Conservation (phyloP, 2,113 vertebrate species). For the Lophius piscatorius region DNA sequence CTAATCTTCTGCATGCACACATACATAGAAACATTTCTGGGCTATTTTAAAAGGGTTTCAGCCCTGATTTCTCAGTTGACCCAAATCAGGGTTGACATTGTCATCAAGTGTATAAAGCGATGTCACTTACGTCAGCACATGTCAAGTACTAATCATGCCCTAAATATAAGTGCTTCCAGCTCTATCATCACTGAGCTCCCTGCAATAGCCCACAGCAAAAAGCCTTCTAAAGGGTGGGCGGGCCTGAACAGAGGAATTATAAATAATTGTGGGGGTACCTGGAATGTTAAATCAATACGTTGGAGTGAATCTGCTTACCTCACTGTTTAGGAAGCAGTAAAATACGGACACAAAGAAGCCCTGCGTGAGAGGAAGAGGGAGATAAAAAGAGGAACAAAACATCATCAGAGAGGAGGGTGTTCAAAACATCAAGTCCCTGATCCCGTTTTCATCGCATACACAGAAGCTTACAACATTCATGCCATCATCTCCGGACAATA, state of each 20-base stretch:
- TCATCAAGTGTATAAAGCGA: conserved; percentile 50
- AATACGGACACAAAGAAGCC: conserved; percentile 94
- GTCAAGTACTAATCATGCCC: conserved; percentile 62
- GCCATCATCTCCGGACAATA: conserved; percentile 18
- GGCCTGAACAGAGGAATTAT: background rate
- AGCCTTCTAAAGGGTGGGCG: conserved; percentile 13
- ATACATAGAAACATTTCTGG: conserved; percentile 9
- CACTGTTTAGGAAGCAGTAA: conserved; percentile 93
- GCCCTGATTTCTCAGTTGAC: conserved; percentile 17
- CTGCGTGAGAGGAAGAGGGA: conserved; percentile 70
- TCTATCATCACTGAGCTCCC: conserved; percentile 4
- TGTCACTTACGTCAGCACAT: conserved; percentile 56
- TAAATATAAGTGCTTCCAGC: conserved; percentile 23
- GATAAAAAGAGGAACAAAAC: conserved; percentile 23
- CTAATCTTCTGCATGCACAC: conserved; percentile 6
- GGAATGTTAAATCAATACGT: conserved; percentile 45
- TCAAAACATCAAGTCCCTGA: conserved; percentile 27
- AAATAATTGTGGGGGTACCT: conserved; percentile 18
- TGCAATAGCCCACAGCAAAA: conserved; percentile 18
- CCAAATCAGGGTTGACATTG: conserved; percentile 51
- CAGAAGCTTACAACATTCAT: conserved; percentile 25
- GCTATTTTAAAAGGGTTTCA: conserved; percentile 47
- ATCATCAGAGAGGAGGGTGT: too few relatives aligned
- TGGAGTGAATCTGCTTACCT: conserved; percentile 82
- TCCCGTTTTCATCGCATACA: conserved; percentile 34